Base-by-base conservation (phyloP, 2,888 invertebrate species). In the Oxycera nigricornis region DNA sequence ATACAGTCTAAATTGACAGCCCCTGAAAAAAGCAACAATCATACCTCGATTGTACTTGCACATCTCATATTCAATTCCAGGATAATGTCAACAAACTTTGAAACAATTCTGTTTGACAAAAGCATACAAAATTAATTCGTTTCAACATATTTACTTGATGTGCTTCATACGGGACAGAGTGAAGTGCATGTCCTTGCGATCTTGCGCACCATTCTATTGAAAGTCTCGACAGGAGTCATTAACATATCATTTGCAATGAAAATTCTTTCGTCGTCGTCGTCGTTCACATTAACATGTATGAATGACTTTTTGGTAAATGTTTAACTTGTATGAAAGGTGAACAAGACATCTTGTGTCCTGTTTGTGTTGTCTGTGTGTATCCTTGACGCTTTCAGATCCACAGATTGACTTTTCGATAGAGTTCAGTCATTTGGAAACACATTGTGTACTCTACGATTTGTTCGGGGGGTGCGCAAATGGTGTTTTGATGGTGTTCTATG, bases 231-330 rank as follows among this genome's bases (percentile, higher is more conserved):
- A 30, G 65, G n/a, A 65, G 41, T 24, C 65, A 65, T 65, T 65
- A 65, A 65, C 65, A 65, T 65, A 65, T 65, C 65, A 65, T 65
- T 65, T 65, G 65, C 41, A 65, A 65, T 65, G 39, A 65, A 65
- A 24, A 39, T 65, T 65, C 39, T 39, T 35, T 65, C 41, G 26
- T 20, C 24, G 39, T 11, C n/a, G n/a, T 31, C 17, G 17, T 31
- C 59, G 31, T 17, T 2, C n/a, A 61, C 26, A 28, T 31, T 17
- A 17, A 52, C 61, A 31, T 61, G 61, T 14, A 61, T 59, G 3
- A 59, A 14, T 28, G 22, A 52, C 3, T 35, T 7, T 46, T 3
- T 46, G n/a, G 2, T 46, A 17, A 46, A 46, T 46, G 46, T 11
- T 46, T 46, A 46, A 17, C 46, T 17, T 46, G 11, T 46, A 14